Conservation (phyloP, 64 coral and sea anemone genomes). For the Porites lutea region DNA sequence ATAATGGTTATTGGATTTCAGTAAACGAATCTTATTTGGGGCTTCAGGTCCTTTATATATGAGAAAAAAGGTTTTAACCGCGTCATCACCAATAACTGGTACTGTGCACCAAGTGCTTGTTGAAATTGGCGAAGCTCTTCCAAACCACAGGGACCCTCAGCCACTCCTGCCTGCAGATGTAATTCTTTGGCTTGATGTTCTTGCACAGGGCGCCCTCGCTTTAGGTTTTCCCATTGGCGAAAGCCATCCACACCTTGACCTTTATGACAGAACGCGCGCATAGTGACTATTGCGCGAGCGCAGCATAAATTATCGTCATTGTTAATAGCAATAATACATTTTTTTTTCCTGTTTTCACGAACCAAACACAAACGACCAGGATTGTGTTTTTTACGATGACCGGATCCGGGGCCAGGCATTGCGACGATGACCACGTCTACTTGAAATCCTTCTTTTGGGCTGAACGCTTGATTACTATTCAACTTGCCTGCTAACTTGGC, state of each 20-base stretch:
- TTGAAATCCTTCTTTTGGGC: too few relatives aligned
- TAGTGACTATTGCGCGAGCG: not conserved
- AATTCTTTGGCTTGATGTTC: not conserved
- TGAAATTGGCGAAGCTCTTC: too few relatives aligned
- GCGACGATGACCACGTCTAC: too few relatives aligned
- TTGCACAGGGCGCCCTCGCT: not conserved
- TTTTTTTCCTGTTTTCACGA: not conserved
- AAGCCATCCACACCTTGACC: not conserved
- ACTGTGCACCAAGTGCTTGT: too few relatives aligned
- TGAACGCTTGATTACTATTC: too few relatives aligned
- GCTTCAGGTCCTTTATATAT: not conserved
- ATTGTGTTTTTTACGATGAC: too few relatives aligned
- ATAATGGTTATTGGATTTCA: not conserved
- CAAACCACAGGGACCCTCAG: not conserved
- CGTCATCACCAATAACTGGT: too few relatives aligned
- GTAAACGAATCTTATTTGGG: not conserved
- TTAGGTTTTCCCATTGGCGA: not conserved
- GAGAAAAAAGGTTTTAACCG: too few relatives aligned
- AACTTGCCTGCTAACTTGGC: too few relatives aligned
- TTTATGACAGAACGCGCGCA: not conserved
- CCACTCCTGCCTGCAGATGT: not conserved
- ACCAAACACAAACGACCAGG: too few relatives aligned
- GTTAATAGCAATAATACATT: not conserved
- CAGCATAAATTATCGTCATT: not conserved
- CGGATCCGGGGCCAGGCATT: too few relatives aligned